phyloP scores from a whole-genome alignment of 2,797 vertebrate species.

The Enteromius afrohamiltoni region DNA sequence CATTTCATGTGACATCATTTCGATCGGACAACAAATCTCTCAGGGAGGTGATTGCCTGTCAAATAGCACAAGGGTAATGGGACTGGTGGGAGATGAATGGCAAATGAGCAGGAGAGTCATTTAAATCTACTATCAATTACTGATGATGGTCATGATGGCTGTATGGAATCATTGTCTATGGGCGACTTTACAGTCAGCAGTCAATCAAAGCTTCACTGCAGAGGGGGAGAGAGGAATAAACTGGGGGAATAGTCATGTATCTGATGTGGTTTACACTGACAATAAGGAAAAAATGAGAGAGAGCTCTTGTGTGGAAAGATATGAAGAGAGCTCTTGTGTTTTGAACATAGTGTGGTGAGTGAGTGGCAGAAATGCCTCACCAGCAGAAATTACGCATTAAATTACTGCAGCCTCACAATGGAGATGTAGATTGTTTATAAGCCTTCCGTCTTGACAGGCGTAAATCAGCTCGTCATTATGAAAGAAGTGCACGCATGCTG shows the following conservation, averaged over 20 bases:
- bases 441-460: constrained; percentile 32
- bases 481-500: constrained; percentile 18
- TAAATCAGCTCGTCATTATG: constrained; percentile 43
- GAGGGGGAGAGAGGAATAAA: constrained; percentile 10
- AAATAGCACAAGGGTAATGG: constrained; percentile 50
- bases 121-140: constrained; percentile 51
- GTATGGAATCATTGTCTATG: constrained; percentile 43
- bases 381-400: constrained; percentile 30
- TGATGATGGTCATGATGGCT: constrained; percentile 48
- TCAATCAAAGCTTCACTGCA: constrained; percentile 41
- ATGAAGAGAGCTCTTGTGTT: constrained; percentile 29
- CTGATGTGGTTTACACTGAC: constrained; percentile 39
- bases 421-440: constrained; percentile 44
- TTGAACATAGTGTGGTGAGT: constrained; percentile 13
- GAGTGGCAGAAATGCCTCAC: constrained; percentile 43
- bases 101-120: constrained; percentile 44
- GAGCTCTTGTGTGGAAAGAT: background rate
- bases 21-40: constrained; percentile 43
- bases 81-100: constrained; percentile 46
- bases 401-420: constrained; percentile 29
- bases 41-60: constrained; percentile 44
- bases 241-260: constrained; percentile 28
- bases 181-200: constrained; percentile 45
- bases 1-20: constrained; percentile 49
- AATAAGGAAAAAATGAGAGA: constrained; percentile 40